Percentiles rank a stretch among this genome's conserved stretches.
phyloP scores from a whole-genome alignment of 2,888 invertebrate genomes.

The Coenonympha arcania region DNA sequence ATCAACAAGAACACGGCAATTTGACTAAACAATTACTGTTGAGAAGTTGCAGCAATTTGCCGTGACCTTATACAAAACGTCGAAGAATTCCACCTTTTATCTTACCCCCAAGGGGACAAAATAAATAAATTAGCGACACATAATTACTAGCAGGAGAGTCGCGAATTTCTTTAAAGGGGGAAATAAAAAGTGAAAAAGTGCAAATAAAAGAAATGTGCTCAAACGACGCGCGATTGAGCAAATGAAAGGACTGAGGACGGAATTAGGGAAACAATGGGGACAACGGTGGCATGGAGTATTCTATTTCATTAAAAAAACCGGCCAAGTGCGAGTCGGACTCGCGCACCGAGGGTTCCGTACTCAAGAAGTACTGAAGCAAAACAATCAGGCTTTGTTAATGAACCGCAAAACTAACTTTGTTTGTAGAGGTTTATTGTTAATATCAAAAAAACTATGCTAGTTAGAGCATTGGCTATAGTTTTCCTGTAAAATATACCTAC shows the following conservation, averaged over 20 bases:
- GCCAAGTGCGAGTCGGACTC: too few species aligned
- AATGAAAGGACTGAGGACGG: conserved; percentile 59
- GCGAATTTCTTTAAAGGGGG: conserved; percentile 54
- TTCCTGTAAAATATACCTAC: too few species aligned
- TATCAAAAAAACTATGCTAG: too few species aligned
- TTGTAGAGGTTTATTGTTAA: too few species aligned
- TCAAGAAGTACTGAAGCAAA: too few species aligned
- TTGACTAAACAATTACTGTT: conserved; percentile 9
- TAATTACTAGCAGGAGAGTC: conserved; percentile 52
- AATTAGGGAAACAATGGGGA: conserved; percentile 59
- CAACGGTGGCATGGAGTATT: conserved; percentile 34
- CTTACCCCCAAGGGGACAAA: conserved; percentile 20
- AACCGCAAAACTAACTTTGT: too few species aligned
- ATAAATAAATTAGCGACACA: conserved; percentile 43
- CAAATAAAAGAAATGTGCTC: conserved; percentile 66
- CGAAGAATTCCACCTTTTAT: conserved; percentile 29
- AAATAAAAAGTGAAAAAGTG: conserved; percentile 43
- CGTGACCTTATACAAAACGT: conserved; percentile 10
- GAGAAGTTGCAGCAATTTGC: conserved; percentile 5
- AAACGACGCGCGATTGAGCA: conserved; percentile 66
- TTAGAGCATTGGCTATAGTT: too few species aligned
- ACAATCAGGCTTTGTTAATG: too few species aligned
- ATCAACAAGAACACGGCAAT: conserved; percentile 2
- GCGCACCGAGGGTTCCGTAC: too few species aligned
- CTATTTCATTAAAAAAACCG: too few species aligned